These are phyloP conservation scores for Callyntrura guangdongensis DNA, from an alignment of 2,888 invertebrate species.

Conservation along the genomic window DNA sequence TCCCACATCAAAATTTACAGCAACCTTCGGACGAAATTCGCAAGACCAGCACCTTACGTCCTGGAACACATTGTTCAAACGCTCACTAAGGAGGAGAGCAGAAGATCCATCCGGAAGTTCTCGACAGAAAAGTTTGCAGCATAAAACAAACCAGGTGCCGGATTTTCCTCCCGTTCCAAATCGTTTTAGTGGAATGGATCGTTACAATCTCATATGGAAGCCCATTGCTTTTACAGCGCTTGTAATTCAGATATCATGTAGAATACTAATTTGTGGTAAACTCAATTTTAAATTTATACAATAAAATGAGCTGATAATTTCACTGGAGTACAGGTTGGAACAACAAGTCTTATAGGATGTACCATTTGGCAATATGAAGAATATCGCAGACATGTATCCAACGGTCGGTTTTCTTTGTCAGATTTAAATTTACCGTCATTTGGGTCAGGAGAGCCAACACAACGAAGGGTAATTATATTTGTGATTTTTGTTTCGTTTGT, in stretches of 20 bases:
- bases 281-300: constrained; percentile 4
- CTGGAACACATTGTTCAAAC: constrained; percentile 63
- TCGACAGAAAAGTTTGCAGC: neutral
- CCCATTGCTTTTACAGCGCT: constrained; percentile 83
- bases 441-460: constrained; percentile 54
- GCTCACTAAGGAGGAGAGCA: constrained; percentile 54
- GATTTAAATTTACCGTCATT: constrained; percentile 58
- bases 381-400: constrained; percentile 85
- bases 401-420: constrained; percentile 78
- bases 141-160: constrained; percentile 27
- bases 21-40: constrained; percentile 44
- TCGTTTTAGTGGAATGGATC: constrained; percentile 73
- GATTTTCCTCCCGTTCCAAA: constrained; percentile 65
- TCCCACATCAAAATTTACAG: constrained; percentile 75
- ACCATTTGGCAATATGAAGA: constrained; percentile 96
- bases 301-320: neutral
- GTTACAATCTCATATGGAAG: constrained; percentile 77
- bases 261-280: neutral
- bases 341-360: constrained; percentile 91
- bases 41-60: constrained; percentile 32
- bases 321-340: constrained; percentile 88
- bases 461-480: constrained; percentile 34
- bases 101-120: constrained; percentile 23
- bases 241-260: constrained; percentile 68
- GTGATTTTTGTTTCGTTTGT: neutral